A percentile compares a stretch with the other conserved stretches of the same genome.
Evolutionary conservation across 2,113 vertebrate species (phyloP).

Genomic region (Dasyornis broadbenti): DNA sequence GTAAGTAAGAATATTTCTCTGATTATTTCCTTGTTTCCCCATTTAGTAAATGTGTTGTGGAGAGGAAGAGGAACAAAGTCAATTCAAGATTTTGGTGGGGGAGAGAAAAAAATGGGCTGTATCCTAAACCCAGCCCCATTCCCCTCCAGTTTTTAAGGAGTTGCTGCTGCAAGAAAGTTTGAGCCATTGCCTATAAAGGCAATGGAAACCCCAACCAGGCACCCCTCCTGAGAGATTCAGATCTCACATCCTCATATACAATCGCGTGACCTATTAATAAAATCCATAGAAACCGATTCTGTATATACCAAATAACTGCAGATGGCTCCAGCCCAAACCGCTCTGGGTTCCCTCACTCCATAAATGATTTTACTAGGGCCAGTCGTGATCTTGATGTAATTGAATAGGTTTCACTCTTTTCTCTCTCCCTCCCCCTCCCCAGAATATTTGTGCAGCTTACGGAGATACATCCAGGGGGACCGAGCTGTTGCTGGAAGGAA

Average conservation of each 20-base stretch:
- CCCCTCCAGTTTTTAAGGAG: not conserved
- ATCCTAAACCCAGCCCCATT: not conserved
- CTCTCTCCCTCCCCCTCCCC: not conserved
- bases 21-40: not conserved
- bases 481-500: constrained; percentile 44
- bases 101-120: not conserved
- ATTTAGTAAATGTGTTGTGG: not conserved
- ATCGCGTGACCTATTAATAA: constrained; percentile 49
- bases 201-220: constrained; percentile 19
- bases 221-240: constrained; percentile 42
- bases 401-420: constrained; percentile 36
- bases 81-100: not conserved
- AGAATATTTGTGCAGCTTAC: constrained; percentile 47
- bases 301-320: constrained; percentile 63
- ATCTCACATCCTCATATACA: constrained; percentile 4
- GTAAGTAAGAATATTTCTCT: not conserved
- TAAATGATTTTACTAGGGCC: constrained; percentile 53
- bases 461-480: constrained; percentile 18
- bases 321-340: constrained; percentile 51
- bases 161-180: not conserved
- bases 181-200: constrained; percentile 16
- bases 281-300: constrained; percentile 67
- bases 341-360: constrained; percentile 52
- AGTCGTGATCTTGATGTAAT: constrained; percentile 24
- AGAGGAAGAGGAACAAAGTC: constrained; percentile 1